Conservation (phyloP, 2,113 vertebrate species). For the Toxostoma redivivum region DNA sequence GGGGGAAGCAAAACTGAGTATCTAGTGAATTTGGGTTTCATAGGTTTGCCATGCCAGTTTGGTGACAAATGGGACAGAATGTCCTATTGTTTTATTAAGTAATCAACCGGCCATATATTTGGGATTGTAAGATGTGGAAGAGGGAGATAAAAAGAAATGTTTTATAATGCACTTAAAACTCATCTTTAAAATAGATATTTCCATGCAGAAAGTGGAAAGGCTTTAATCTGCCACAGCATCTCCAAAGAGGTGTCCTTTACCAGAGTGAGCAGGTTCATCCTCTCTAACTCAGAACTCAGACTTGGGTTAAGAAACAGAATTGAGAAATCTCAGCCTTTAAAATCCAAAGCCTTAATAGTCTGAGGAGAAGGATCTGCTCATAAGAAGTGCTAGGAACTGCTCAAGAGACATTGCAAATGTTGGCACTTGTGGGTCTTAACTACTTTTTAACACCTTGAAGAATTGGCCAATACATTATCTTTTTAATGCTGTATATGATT, state of each 20-base stretch:
- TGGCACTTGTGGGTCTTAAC: slow-evolving; percentile 30
- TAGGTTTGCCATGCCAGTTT: background rate
- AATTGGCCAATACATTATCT: slow-evolving; percentile 50
- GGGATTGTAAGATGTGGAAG: background rate
- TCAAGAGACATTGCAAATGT: background rate
- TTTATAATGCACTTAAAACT: background rate
- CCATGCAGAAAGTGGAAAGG: background rate
- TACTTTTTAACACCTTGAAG: slow-evolving; percentile 56
- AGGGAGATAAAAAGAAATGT: background rate
- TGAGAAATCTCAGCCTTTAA: background rate
- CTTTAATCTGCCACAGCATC: background rate
- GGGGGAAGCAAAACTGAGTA: background rate
- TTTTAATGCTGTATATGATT: slow-evolving; percentile 58
- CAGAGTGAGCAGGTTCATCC: background rate
- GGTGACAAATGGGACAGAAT: background rate
- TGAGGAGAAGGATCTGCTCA: background rate
- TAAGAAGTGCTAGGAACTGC: background rate
- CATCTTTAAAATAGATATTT: background rate
- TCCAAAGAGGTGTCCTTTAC: background rate
- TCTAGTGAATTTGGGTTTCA: background rate
- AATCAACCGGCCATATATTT: background rate
- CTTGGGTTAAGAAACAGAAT: background rate
- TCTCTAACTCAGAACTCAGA: background rate
- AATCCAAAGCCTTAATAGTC: background rate
- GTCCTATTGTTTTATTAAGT: background rate